Evolutionary conservation across 2,888 invertebrate genomes (phyloP).

Genomic region (Latheticus oryzae): DNA sequence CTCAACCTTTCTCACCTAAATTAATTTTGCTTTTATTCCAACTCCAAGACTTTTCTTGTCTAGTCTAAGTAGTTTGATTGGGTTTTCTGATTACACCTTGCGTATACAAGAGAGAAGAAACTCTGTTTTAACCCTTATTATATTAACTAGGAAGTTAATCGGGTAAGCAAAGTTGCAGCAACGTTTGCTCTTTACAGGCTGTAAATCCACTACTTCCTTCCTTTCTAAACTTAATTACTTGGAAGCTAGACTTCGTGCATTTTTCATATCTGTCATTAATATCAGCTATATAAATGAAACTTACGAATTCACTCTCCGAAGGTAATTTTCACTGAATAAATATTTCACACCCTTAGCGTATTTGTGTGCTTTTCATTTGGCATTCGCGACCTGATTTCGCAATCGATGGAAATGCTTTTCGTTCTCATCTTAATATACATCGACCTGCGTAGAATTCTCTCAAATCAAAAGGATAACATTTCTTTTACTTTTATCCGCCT

Average conservation of each 20-base stretch:
- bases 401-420: neutral
- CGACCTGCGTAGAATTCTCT: neutral
- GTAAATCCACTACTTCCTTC: slow-evolving; percentile 35
- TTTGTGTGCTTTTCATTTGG: slow-evolving; percentile 2
- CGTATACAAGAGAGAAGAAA: slow-evolving; percentile 15
- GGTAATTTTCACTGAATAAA: slow-evolving; percentile 3
- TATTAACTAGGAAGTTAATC: slow-evolving; percentile 41
- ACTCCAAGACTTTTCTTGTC: no score
- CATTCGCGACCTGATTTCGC: neutral
- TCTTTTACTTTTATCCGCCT: neutral
- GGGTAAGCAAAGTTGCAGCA: slow-evolving; percentile 41
- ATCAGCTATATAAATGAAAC: slow-evolving; percentile 23
- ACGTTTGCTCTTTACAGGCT: slow-evolving; percentile 40
- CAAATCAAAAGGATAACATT: slow-evolving; percentile 1
- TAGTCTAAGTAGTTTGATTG: no score
- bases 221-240: slow-evolving; percentile 36
- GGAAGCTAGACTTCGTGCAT: slow-evolving; percentile 37
- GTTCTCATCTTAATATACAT: neutral
- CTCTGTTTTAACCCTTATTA: slow-evolving; percentile 34
- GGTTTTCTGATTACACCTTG: neutral
- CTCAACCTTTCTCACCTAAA: no score
- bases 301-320: slow-evolving; percentile 8
- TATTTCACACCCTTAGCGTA: slow-evolving; percentile 2
- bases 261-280: slow-evolving; percentile 41
- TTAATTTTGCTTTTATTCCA: no score